Conservation (phyloP, 2,888 invertebrate genomes). For the Callosobruchus maculatus region DNA sequence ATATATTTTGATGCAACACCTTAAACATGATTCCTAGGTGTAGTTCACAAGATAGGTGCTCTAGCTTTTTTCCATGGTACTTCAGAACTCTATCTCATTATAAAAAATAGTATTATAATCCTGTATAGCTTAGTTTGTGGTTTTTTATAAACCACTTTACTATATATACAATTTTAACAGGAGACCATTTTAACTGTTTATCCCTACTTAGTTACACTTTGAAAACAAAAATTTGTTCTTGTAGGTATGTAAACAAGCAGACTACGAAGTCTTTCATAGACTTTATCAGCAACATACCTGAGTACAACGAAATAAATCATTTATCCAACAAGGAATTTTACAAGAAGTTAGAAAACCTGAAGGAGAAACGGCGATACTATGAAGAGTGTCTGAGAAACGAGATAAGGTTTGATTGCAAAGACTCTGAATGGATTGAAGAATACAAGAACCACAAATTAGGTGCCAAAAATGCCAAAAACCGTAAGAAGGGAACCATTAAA, state of each 20-base stretch:
- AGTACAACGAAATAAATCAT: slow-evolving; percentile 74
- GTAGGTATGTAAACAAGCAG: slow-evolving; percentile 44
- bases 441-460: slow-evolving; percentile 40
- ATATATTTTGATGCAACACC: too few species aligned
- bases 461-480: slow-evolving; percentile 14
- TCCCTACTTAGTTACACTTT: too few species aligned
- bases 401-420: slow-evolving; percentile 34
- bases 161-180: too few species aligned
- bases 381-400: slow-evolving; percentile 40
- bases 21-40: too few species aligned
- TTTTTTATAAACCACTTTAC: too few species aligned
- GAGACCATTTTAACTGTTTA: too few species aligned
- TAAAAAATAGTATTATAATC: too few species aligned
- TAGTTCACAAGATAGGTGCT: too few species aligned
- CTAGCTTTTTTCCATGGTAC: too few species aligned
- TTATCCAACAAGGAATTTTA: slow-evolving; percentile 73
- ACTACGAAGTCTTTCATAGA: slow-evolving; percentile 62
- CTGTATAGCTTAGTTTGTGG: too few species aligned
- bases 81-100: too few species aligned
- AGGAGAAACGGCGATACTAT: slow-evolving; percentile 58
- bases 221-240: not conserved
- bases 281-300: slow-evolving; percentile 76
- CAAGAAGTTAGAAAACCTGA: slow-evolving; percentile 62
- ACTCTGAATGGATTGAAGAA: slow-evolving; percentile 41
- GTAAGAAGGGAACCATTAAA: slow-evolving; percentile 29